Evolutionary conservation across 2,113 vertebrate species (phyloP).

Genomic region (Apeltes quadracus): DNA sequence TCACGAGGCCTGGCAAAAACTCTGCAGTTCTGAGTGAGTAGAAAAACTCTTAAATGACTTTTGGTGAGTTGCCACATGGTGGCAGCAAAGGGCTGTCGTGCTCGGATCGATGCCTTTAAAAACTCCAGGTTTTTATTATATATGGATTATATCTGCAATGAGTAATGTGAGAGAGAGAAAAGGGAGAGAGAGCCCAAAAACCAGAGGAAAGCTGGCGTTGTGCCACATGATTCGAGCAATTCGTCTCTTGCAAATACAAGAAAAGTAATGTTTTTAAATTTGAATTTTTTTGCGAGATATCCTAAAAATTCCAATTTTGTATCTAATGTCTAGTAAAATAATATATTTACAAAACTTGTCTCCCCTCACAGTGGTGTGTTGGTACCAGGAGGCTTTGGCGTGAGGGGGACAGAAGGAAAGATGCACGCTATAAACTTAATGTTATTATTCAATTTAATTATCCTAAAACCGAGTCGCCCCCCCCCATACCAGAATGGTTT

Average conservation of each 20-base stretch:
- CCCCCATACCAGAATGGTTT: too few relatives aligned
- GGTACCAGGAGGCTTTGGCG: constrained; percentile 96
- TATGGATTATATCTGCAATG: neutral
- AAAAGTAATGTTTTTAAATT: too few relatives aligned
- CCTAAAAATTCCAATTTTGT: too few relatives aligned
- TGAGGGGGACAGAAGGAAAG: constrained; percentile 96
- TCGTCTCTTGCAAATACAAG: too few relatives aligned
- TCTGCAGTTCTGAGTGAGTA: constrained; percentile 93
- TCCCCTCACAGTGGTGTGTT: constrained; percentile 85
- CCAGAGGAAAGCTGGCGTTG: too few relatives aligned
- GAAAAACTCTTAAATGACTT: neutral
- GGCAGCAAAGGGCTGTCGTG: constrained; percentile 36
- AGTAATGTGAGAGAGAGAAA: rapidly evolving
- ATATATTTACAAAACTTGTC: too few relatives aligned
- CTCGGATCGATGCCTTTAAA: neutral
- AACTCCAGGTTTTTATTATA: neutral
- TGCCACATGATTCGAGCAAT: too few relatives aligned
- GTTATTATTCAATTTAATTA: too few relatives aligned
- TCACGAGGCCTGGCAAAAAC: constrained; percentile 97
- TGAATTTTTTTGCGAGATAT: too few relatives aligned
- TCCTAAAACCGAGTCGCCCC: too few relatives aligned
- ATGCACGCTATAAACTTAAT: constrained; percentile 95
- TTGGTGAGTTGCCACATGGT: constrained; percentile 27
- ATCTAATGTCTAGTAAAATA: too few relatives aligned
- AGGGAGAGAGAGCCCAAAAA: neutral